Evolutionary conservation across 1,140 invertebrate genomes (phyloP), one percentile per base, ranked within the genome.

Genomic region (Hermetia illucens): DNA sequence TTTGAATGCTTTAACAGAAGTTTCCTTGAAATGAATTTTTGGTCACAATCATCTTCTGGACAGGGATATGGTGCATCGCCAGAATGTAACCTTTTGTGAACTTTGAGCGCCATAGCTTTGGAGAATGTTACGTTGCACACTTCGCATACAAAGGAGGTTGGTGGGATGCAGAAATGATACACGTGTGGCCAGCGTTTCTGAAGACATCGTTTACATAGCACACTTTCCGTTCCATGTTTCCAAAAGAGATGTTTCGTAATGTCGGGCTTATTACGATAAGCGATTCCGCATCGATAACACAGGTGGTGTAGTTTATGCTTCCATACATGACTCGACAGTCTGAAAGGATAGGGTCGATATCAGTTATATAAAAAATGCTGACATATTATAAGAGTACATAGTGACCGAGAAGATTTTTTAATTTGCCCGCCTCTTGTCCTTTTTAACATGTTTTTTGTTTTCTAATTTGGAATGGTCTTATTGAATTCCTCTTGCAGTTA

Each of bases 171-270:
- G 52, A 88, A 89, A 52, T 90, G 85, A 63, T 88, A 90, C 8
- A 87, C 78, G 58, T 88, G 82, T 1, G 81, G 82, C 85, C 85
- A 89, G 46, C 86, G 86, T 51, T 88, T 88, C 45, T 87, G 80
- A 4, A 86, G 53, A 61, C 85, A 90, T 50, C 72, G 76, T 57
- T 85, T 85, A 55, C 85, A 90, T 4, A 78, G 58, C 2, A 82
- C 75, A 63, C 83, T 86, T 53, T 88, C 83, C 4, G 83, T 88
- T 10, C 83, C 83, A 56, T 90, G 84, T 55, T 90, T 89, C 85
- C 84, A 90, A 54, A 86, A 87, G 25, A 88, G 61, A 66, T 90
- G 84, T 50, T 83, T 84, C 22, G 77, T 84, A 34, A 88, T 87
- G 49, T 87, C 82, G 25, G 77, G 77, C 56, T 87, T 86, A 56